Percentiles rank a stretch among this genome's conserved stretches.
These are phyloP conservation scores for Esox niger DNA, from an alignment of 2,113 vertebrate species.

Conservation along the genomic window DNA sequence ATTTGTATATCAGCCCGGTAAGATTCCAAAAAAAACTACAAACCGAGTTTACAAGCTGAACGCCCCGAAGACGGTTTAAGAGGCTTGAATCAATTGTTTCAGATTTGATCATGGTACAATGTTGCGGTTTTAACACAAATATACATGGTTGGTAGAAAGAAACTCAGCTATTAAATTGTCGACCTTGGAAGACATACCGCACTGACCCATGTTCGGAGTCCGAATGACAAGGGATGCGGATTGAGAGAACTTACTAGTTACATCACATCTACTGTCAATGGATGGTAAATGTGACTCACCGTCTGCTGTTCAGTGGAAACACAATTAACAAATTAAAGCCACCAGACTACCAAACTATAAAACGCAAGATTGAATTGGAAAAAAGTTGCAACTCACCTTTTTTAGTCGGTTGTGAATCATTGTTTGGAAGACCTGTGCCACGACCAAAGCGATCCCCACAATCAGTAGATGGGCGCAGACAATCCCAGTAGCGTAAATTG, in stretches of 20 bases:
- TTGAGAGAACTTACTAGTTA: background rate
- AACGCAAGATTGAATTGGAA: background rate
- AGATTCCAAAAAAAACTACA: background rate
- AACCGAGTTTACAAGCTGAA: too few species aligned
- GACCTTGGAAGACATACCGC: background rate
- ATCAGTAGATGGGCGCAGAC: conserved; percentile 76
- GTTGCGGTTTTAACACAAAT: background rate
- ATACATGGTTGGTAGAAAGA: background rate
- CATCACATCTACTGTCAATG: background rate
- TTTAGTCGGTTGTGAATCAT: conserved; percentile 74
- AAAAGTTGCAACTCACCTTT: conserved; percentile 59
- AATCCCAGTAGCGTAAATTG: conserved; percentile 77
- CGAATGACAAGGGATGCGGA: background rate
- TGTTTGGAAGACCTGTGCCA: conserved; percentile 79
- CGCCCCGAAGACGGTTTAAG: too few species aligned
- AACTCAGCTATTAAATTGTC: background rate
- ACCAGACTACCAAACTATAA: background rate
- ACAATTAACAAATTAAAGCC: background rate
- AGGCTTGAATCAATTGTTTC: background rate
- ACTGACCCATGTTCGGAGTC: background rate
- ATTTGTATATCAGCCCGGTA: background rate
- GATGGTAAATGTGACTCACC: conserved; percentile 1
- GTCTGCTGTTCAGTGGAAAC: background rate
- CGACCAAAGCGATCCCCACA: conserved; percentile 74
- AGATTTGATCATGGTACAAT: background rate